Percentiles rank a stretch among this genome's conserved stretches.
phyloP scores from a whole-genome alignment of 2,113 vertebrate species.

The Lepus europaeus region DNA sequence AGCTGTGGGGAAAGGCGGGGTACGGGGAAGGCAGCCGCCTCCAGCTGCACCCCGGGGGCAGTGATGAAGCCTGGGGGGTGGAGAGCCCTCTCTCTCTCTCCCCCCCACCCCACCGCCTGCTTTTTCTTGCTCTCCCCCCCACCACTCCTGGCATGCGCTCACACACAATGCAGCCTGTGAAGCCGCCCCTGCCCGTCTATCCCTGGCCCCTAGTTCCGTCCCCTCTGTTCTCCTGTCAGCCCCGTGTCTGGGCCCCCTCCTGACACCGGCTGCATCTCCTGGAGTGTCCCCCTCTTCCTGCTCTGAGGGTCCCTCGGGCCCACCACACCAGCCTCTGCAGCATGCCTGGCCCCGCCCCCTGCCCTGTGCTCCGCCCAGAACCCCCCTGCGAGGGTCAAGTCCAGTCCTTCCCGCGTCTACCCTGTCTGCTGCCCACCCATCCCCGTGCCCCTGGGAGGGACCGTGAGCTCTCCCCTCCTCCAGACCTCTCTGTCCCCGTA shows the following conservation, averaged over 20 bases:
- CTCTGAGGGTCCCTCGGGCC: neutral
- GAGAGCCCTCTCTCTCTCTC: neutral
- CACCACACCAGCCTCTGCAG: no score
- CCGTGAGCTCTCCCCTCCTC: neutral
- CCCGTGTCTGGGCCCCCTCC: no score
- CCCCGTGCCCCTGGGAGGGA: neutral
- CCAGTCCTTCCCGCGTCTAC: neutral
- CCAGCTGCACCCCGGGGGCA: neutral
- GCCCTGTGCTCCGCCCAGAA: neutral
- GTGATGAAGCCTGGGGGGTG: neutral
- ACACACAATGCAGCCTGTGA: neutral
- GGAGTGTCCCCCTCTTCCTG: neutral
- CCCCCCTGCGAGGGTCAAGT: neutral
- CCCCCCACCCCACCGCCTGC: no score
- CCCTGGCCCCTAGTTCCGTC: neutral
- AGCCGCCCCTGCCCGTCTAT: no score
- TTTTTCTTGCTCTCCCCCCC: no score
- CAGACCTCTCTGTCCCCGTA: neutral
- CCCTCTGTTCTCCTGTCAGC: neutral
- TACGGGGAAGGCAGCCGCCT: no score
- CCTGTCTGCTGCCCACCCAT: rapidly evolving
- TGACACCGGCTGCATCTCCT: neutral
- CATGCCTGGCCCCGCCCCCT: neutral
- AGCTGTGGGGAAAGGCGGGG: neutral
- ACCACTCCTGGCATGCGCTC: no score